Evolutionary conservation across 2,113 vertebrate genomes (phyloP), one percentile per base, ranked within the genome.

Genomic region (Plestiodon gilberti): DNA sequence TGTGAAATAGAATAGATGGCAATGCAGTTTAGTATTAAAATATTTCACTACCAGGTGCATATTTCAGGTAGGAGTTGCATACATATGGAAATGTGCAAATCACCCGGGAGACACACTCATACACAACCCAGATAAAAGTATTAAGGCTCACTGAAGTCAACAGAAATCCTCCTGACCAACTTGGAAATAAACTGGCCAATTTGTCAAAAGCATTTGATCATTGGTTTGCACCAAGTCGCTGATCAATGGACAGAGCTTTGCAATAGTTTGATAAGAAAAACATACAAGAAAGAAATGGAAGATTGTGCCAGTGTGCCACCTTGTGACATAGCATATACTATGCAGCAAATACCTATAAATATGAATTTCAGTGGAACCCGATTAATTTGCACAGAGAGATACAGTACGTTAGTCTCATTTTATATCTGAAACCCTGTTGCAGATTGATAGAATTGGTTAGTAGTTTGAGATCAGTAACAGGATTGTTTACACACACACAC

Each of bases 301-400:
- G 86, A 0, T 85, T 79, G 87, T 35, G 33, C 91, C 14, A 3
- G 92, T 79, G 90, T 89, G 89, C 94, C 95, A 93, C 67, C 94
- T 94, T 83, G 89, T 62, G 95, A 89, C 82, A 55, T 22, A 6
- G 38, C 43, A 6, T 30, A 2, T 14, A 15, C 18, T 18, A 48
- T 3, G 2, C 14, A 57, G 17, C 33, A 65, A 80, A 28, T 57
- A 10, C 40, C 40, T 48, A 5, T 4, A 30, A 18, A 43, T 18
- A 33, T 2, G n/a, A 2, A 38, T 28, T 59, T 70, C 23, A 61
- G 77, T 22, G 11, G 40, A 20, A 23, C 22, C 23, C 40, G 23
- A 22, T 48, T 48, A 61, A 38, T 79, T 9, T 38, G 83, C 25
- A 86, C 33, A 17, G 6, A 59, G 67, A 79, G 20, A 40, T 64